These are phyloP conservation scores for Globia sparganii DNA, from an alignment of 2,888 invertebrate genomes.

Conservation along the genomic window DNA sequence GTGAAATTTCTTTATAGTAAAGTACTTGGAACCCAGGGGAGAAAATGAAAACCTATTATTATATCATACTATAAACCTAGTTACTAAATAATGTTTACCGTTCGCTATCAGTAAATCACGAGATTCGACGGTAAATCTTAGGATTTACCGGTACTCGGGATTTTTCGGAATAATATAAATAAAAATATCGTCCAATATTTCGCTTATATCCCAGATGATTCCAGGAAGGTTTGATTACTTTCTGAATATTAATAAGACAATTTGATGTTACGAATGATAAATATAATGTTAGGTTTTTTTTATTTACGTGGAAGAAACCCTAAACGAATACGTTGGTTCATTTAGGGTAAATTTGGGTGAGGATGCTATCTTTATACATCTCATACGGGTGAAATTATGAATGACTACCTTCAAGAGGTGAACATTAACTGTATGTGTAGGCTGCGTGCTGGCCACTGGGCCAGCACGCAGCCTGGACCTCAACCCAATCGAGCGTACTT, in stretches of 20 bases:
- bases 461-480: no score
- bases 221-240: constrained; percentile 50
- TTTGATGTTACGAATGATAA: constrained; percentile 18
- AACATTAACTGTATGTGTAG: no score
- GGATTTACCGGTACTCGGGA: constrained; percentile 43
- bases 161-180: constrained; percentile 59
- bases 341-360: no score
- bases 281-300: background rate
- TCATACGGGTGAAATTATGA: no score
- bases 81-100: constrained; percentile 37
- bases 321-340: no score
- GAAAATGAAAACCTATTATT: constrained; percentile 22
- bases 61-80: constrained; percentile 20
- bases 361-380: no score
- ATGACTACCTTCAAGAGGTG: no score
- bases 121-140: constrained; percentile 52
- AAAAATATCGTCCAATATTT: constrained; percentile 52
- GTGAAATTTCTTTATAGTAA: background rate
- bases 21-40: background rate
- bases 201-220: constrained; percentile 46
- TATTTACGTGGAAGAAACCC: no score
- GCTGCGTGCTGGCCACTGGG: no score
- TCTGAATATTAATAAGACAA: constrained; percentile 51
- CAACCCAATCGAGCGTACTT: no score
- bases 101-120: constrained; percentile 55